A percentile compares a stretch with the other conserved stretches of the same genome.
phyloP scores from a whole-genome alignment of 2,797 vertebrate species.

The Spinus pinus region DNA sequence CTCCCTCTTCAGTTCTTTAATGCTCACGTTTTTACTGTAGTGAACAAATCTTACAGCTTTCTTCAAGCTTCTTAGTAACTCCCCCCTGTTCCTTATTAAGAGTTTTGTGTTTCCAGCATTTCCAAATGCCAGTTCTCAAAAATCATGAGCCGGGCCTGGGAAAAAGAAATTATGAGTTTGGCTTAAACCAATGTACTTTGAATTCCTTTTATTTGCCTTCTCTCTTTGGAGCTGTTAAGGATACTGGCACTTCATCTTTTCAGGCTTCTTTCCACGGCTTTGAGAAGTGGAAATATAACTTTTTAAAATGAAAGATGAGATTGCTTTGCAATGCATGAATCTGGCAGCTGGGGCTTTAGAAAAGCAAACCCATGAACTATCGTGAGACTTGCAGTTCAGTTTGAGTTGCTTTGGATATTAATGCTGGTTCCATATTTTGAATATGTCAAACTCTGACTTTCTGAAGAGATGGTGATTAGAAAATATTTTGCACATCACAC shows the following conservation, averaged over 20 bases:
- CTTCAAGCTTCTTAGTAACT: constrained; percentile 6
- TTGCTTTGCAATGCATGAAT: neutral
- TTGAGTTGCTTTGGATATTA: neutral
- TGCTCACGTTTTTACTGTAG: neutral
- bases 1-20: neutral
- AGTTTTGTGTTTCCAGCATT: constrained; percentile 19
- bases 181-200: constrained; percentile 7
- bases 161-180: constrained; percentile 31
- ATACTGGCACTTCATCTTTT: constrained; percentile 29
- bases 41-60: neutral
- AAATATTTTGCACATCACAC: neutral
- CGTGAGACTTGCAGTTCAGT: neutral
- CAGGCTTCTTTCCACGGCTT: neutral
- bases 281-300: constrained; percentile 25
- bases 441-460: neutral
- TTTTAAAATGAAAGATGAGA: constrained; percentile 15
- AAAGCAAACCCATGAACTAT: neutral
- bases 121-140: constrained; percentile 8
- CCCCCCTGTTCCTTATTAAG: constrained; percentile 20
- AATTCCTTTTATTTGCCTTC: constrained; percentile 48
- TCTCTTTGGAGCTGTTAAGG: constrained; percentile 31
- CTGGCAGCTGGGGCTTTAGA: constrained; percentile 1
- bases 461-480: neutral
- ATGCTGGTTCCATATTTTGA: neutral
- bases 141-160: constrained; percentile 6